Conservation (phyloP, 2,797 vertebrate species). For the Merluccius polli region DNA sequence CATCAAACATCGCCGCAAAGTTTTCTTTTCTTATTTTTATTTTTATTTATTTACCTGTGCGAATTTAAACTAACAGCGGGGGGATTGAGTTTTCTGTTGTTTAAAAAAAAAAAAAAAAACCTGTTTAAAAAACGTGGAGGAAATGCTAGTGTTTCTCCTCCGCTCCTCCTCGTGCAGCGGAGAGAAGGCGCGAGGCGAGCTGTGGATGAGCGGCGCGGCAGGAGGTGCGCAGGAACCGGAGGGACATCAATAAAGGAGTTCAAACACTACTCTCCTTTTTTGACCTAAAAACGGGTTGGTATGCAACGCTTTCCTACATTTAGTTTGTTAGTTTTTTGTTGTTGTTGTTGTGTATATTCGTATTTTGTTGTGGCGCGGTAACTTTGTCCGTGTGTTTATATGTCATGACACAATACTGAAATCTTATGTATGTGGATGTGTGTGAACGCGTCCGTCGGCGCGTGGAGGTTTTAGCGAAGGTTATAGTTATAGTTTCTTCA, state of each 20-base stretch:
- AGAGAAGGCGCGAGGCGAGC: constrained; percentile 28
- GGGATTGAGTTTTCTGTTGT: too few relatives aligned
- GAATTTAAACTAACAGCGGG: too few relatives aligned
- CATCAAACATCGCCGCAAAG: not conserved
- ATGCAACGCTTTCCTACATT: not conserved
- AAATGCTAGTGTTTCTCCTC: not conserved
- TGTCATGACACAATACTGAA: not conserved
- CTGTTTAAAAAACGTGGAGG: not conserved
- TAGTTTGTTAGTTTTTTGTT: fast-evolving
- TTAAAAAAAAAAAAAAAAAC: too few relatives aligned
- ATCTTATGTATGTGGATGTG: not conserved
- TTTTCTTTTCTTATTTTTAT: not conserved
- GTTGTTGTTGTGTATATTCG: too few relatives aligned
- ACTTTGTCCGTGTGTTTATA: not conserved
- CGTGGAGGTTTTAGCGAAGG: not conserved
- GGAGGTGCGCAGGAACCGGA: constrained; percentile 23
- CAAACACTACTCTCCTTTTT: constrained; percentile 2
- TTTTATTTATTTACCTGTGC: not conserved
- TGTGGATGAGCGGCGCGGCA: constrained; percentile 24
- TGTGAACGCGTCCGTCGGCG: not conserved
- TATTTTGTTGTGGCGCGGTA: not conserved
- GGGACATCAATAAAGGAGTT: not conserved
- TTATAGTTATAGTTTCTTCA: not conserved
- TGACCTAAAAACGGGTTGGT: constrained; percentile 31
- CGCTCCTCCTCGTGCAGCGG: constrained; percentile 3